phyloP scores from a whole-genome alignment of 2,888 invertebrate genomes.

The Unio delphinus region DNA sequence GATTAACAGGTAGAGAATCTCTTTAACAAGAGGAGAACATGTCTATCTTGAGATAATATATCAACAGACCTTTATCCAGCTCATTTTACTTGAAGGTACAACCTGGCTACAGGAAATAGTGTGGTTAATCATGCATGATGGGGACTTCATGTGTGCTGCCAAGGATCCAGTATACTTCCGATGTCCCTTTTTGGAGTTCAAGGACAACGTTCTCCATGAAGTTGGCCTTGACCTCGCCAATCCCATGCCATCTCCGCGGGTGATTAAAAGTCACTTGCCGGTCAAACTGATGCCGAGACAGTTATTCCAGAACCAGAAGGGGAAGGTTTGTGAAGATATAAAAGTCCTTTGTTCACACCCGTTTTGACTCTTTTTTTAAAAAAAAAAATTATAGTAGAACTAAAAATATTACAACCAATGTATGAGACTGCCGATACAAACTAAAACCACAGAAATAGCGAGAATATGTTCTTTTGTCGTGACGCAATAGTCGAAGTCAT shows the following conservation, averaged over 20 bases:
- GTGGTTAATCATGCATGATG: slow-evolving; percentile 69
- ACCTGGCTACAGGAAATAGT: slow-evolving; percentile 73
- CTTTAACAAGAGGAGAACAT: too few relatives aligned
- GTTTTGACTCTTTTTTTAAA: too few relatives aligned
- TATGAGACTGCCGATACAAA: too few relatives aligned
- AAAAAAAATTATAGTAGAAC: too few relatives aligned
- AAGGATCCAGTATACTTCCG: slow-evolving; percentile 63
- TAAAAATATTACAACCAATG: too few relatives aligned
- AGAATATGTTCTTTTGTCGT: too few relatives aligned
- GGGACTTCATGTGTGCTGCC: slow-evolving; percentile 63
- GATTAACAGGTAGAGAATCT: too few relatives aligned
- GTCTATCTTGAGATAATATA: too few relatives aligned
- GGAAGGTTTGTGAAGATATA: too few relatives aligned
- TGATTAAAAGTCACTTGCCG: slow-evolving; percentile 67
- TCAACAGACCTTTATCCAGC: background rate
- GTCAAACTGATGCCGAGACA: slow-evolving; percentile 44
- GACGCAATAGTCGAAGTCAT: too few relatives aligned
- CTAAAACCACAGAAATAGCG: too few relatives aligned
- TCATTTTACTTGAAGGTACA: slow-evolving; percentile 64
- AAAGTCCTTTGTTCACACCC: too few relatives aligned
- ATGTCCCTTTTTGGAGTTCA: slow-evolving; percentile 65
- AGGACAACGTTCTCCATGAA: slow-evolving; percentile 59
- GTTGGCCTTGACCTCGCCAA: slow-evolving; percentile 59
- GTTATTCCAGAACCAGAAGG: slow-evolving; percentile 18
- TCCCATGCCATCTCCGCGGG: slow-evolving; percentile 58